Base-by-base conservation (phyloP, 2,797 vertebrate species). In the Catamblyrhynchus diadema region DNA sequence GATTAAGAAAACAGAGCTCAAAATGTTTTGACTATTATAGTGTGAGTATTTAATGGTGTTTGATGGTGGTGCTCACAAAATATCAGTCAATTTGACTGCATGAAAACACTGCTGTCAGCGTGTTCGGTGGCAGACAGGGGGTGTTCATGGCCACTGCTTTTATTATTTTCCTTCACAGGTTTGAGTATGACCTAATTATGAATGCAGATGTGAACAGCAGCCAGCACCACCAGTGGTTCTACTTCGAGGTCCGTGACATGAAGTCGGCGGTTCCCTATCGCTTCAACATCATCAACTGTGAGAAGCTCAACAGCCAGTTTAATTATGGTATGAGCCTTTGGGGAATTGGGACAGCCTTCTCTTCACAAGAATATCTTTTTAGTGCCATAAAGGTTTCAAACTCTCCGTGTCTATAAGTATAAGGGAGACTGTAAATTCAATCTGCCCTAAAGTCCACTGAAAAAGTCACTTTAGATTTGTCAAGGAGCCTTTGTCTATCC, bases 231-330 rank as follows among this genome's bases (percentile, higher is more conserved):
- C 99, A 99, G 96, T 99, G 99, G 99, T 99, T 99, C 97, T 99
- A 99, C 96, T 99, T 99, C 56, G 98, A 98, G 96, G 98, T 99
- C 94, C 98, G 98, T 48, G 97, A 97, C 72, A 99, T 99, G 99
- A 95, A 86, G 93, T 86, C 97, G 1, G 94, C 95, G 0, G 53
- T 98, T 67, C 95, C 98, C 9, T 99, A 99, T 84, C 98, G 98
- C 50, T 99, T 99, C 97, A 99, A 99, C 80, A 21, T 99, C 96
- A 98, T 99, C 98, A 99, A 99, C 98, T 99, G 99, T 90, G 99
- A 99, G 98, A 99, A 99, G 97, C 87, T 96, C 94, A 99, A 99
- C 97, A 99, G 99, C 95, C 99, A 99, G 77, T 99, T 99, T 97
- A 99, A 99, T 97, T 99, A 99, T 1, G 99, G 99, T 99, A 98